Evolutionary conservation across 2,888 invertebrate species (phyloP), one percentile per base, ranked within the genome.

Genomic region (Gisinianus flammeolus): DNA sequence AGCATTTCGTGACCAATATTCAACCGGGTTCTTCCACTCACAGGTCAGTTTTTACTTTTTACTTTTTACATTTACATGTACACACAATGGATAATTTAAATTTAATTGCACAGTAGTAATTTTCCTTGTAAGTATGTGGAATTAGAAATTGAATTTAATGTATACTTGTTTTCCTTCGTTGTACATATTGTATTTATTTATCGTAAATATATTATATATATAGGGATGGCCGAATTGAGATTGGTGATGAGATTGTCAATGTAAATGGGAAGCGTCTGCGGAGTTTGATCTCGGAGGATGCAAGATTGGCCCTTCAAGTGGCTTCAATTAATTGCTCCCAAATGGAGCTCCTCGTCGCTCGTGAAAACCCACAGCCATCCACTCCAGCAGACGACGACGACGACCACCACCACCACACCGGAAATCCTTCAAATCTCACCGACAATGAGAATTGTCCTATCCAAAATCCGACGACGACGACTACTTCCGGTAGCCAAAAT

Each of bases 231-330:
- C 89, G 91, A 0, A 87, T 93, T 76, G 89, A 89, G 76, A 89
- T 92, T 44, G 92, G 92, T 19, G 93, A 93, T 85, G 92, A 93
- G 86, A 89, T 93, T 31, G 88, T 93, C 31, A 92, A 92, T 82
- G 92, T 93, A 5, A 93, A 93, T 85, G 93, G 93, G 16, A 89
- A 90, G 80, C 88, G 91, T 83, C 88, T 93, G 70, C 89, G 91
- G 5, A 91, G 92, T 70, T 87, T 93, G 24, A 90, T 54, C 30
- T 62, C 75, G 4, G 79, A 79, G 30, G 83, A 83, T 54, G 84
- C 82, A 0, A 66, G 70, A 16, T 52, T 81, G 24, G 75, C 79
- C 0, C 56, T 84, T 22, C 73, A 78, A 75, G 81, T 81, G 3
- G 80, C 80, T 10, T 77, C 80, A 2, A 71, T 84, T 66, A 81